Percentiles rank a stretch among this genome's conserved stretches.
Conservation (phyloP, 2,797 vertebrate species). For the Sarcophilus harrisii region DNA sequence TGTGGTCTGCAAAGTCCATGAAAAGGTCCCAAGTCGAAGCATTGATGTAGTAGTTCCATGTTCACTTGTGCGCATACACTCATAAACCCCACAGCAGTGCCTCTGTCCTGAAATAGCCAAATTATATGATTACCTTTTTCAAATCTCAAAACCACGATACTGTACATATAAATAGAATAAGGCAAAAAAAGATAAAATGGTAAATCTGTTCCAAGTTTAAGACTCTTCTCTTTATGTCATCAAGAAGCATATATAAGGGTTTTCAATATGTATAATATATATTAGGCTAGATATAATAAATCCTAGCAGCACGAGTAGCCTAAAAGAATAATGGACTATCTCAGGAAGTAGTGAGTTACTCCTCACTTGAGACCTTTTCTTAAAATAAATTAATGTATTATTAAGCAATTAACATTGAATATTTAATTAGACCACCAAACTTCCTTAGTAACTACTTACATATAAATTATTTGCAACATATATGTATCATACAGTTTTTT, state of each 20-base stretch:
- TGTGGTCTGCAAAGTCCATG: constrained; percentile 86
- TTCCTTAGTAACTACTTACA: background rate
- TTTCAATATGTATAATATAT: too few species aligned
- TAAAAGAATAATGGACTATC: background rate
- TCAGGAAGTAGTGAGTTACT: background rate
- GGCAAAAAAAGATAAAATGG: background rate
- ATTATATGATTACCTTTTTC: background rate
- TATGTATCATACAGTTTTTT: background rate
- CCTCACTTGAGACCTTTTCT: background rate
- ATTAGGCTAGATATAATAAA: background rate
- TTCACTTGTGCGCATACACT: constrained; percentile 87
- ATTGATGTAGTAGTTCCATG: constrained; percentile 84
- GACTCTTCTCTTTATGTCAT: background rate
- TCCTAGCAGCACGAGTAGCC: background rate
- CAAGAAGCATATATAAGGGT: too few species aligned
- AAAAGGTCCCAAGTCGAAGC: constrained; percentile 90
- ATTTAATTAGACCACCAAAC: background rate
- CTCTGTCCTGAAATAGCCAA: constrained; percentile 87
- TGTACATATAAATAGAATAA: background rate
- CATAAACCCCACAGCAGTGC: constrained; percentile 90
- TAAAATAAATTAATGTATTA: background rate
- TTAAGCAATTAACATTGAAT: background rate
- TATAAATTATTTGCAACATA: background rate
- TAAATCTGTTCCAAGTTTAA: background rate
- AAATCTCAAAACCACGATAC: background rate